Percentiles rank a stretch among this genome's conserved stretches.
Conservation (phyloP, 2,888 invertebrate genomes). For the Eristalis tenax region DNA sequence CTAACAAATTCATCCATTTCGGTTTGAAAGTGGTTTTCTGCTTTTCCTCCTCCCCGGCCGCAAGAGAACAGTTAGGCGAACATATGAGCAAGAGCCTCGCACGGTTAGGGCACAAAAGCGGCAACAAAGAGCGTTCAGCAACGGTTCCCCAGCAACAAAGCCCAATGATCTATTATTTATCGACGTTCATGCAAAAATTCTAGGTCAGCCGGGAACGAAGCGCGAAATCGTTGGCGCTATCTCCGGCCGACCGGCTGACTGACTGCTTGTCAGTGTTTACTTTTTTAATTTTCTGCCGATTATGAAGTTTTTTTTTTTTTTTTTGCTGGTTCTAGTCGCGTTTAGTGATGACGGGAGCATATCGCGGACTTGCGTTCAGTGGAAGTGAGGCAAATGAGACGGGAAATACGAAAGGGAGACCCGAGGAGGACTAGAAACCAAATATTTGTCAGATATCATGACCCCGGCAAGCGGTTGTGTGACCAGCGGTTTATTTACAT, state of each 20-base stretch:
- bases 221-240: background rate
- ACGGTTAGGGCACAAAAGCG: slow-evolving; percentile 8
- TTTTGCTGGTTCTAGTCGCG: background rate
- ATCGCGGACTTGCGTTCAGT: too few relatives aligned
- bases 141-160: slow-evolving; percentile 10
- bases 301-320: background rate
- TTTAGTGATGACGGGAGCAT: background rate
- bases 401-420: background rate
- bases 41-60: background rate
- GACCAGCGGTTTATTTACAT: background rate
- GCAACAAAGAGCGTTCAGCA: slow-evolving; percentile 15
- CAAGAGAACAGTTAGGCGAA: slow-evolving; percentile 14
- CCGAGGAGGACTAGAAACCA: background rate
- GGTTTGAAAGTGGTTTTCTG: background rate
- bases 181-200: slow-evolving; percentile 24
- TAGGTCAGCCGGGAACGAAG: slow-evolving; percentile 24
- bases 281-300: slow-evolving; percentile 1
- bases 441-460: background rate
- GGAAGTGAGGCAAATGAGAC: background rate
- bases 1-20: slow-evolving; percentile 18
- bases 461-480: background rate
- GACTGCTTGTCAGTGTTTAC: background rate
- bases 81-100: slow-evolving; percentile 6
- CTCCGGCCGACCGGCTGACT: background rate
- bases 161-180: slow-evolving; percentile 21